These are phyloP conservation scores for Sakesphorus luctuosus DNA, from an alignment of 2,113 vertebrate genomes.

Conservation along the genomic window DNA sequence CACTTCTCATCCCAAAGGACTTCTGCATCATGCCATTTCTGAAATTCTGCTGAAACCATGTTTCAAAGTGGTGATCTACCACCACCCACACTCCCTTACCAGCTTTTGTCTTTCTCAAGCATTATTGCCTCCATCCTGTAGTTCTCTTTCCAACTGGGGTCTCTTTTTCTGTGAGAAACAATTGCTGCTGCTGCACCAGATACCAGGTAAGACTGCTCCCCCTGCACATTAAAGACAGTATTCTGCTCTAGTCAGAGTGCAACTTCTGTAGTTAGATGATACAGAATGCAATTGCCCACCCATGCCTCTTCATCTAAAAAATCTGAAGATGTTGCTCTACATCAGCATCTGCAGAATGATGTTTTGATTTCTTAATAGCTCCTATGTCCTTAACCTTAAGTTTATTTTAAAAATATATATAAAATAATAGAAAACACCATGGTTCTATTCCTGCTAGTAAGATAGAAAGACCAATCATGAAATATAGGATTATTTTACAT, in stretches of 20 bases:
- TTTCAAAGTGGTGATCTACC: not conserved
- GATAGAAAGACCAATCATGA: not conserved
- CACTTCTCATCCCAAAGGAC: not conserved
- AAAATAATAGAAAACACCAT: no score
- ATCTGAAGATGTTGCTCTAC: not conserved
- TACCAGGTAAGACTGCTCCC: conserved; percentile 40
- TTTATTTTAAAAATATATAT: no score
- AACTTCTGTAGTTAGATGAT: not conserved
- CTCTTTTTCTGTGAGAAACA: conserved; percentile 17
- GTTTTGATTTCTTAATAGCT: not conserved
- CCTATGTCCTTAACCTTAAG: not conserved
- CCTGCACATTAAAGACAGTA: conserved; percentile 29
- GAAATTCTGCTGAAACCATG: not conserved
- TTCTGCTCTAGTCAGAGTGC: not conserved
- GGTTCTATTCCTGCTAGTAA: not conserved
- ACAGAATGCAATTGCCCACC: not conserved
- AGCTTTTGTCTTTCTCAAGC: not conserved
- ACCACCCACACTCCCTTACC: not conserved
- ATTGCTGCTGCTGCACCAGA: conserved; percentile 27
- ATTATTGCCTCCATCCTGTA: not conserved
- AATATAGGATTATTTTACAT: not conserved
- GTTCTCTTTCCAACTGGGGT: not conserved
- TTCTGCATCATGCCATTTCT: not conserved
- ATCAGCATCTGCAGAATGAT: not conserved
- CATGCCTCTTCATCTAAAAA: not conserved